Evolutionary conservation across 2,797 vertebrate species (phyloP).

Genomic region (Halcyon chelicuti): DNA sequence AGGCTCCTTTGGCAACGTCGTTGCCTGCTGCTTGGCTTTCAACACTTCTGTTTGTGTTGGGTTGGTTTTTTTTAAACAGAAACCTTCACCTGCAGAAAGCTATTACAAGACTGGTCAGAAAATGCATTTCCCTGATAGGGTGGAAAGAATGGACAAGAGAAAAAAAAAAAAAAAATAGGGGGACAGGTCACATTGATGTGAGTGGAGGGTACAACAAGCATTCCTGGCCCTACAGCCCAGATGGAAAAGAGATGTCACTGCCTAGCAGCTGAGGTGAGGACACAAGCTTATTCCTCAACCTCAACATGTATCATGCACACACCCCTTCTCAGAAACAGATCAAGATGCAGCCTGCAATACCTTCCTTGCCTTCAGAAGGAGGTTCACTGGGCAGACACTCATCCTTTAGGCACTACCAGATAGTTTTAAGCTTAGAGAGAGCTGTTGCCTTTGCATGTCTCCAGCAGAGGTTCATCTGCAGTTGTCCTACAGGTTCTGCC

Average conservation of each 20-base stretch:
- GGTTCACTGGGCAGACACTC: not conserved
- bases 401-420: not conserved
- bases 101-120: not conserved
- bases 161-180: not conserved
- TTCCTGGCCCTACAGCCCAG: not conserved
- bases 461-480: not conserved
- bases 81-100: not conserved
- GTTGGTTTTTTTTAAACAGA: not conserved
- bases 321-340: not conserved
- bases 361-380: not conserved
- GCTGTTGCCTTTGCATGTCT: conserved; percentile 32
- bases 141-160: rapidly evolving
- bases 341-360: not conserved
- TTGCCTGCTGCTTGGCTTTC: conserved; percentile 31
- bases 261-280: not conserved
- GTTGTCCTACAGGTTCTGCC: conserved; percentile 55
- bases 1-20: not conserved
- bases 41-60: not conserved
- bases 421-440: not conserved
- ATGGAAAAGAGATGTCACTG: not conserved
- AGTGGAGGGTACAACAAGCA: not conserved
- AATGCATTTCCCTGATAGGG: not conserved
- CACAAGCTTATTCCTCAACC: not conserved
- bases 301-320: not conserved
- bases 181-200: not conserved